Evolutionary conservation across 1,140 invertebrate species (phyloP).

Genomic region (Sminthurides bifidus): DNA sequence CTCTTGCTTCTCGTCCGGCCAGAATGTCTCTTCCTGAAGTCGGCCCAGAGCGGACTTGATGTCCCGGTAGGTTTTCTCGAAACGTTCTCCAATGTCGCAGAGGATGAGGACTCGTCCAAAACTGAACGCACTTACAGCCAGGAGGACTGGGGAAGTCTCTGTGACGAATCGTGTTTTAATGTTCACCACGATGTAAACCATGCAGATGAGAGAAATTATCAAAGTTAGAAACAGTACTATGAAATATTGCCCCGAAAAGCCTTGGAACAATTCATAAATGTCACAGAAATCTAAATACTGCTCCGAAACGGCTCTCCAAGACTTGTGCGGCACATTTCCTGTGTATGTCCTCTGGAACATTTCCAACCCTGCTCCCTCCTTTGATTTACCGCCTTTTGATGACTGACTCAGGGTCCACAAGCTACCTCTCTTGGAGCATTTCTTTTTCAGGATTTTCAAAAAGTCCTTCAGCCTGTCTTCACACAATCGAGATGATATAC

Average conservation of each 20-base stretch:
- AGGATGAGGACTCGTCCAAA: background rate
- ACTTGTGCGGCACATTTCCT: background rate
- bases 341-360: background rate
- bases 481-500: too few relatives aligned
- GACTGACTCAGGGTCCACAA: too few relatives aligned
- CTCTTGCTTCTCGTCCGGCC: background rate
- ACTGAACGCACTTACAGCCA: background rate
- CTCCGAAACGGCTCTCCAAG: constrained; percentile 7
- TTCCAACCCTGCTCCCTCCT: background rate
- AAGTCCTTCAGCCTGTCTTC: too few relatives aligned
- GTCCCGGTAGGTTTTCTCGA: background rate
- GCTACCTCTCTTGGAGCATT: too few relatives aligned
- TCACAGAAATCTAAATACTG: constrained; percentile 11
- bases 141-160: background rate
- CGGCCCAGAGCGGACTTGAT: background rate
- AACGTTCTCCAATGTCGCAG: background rate
- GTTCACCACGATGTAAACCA: background rate
- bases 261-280: background rate
- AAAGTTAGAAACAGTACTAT: background rate
- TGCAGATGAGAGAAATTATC: constrained; percentile 4
- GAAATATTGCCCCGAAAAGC: background rate
- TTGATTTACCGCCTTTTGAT: too few relatives aligned
- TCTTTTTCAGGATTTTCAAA: too few relatives aligned
- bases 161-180: background rate
- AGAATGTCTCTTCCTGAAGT: background rate